Percentiles rank a stretch among this genome's conserved stretches.
Conservation (phyloP, 2,113 vertebrate genomes). For the Barnardius zonarius region DNA sequence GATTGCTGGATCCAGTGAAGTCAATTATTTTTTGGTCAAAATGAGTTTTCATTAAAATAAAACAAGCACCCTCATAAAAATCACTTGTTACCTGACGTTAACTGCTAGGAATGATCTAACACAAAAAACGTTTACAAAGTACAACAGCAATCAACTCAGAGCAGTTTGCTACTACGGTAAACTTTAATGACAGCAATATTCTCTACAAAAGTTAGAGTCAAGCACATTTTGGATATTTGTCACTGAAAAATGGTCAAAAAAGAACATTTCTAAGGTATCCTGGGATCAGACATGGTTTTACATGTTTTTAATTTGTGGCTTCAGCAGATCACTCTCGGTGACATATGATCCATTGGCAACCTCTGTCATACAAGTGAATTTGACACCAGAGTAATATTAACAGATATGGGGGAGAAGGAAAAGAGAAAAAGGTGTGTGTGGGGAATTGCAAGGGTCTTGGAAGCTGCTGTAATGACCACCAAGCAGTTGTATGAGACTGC, state of each 20-base stretch:
- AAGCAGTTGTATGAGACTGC: not conserved
- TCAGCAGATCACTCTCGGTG: not conserved
- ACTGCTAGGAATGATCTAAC: not conserved
- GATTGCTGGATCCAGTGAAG: not conserved
- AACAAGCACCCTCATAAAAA: not conserved
- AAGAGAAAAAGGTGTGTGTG: not conserved
- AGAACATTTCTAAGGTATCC: not conserved
- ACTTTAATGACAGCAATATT: not conserved
- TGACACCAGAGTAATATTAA: not conserved
- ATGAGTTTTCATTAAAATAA: not conserved
- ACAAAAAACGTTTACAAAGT: not conserved
- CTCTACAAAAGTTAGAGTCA: not conserved
- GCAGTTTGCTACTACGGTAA: not conserved
- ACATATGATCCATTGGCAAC: not conserved
- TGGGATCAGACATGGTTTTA: not conserved
- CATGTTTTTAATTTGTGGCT: not conserved
- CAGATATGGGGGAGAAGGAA: not conserved
- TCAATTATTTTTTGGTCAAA: not conserved
- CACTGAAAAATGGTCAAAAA: not conserved
- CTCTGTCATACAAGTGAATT: not conserved
- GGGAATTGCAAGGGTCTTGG: conserved; percentile 10
- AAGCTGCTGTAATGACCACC: conserved; percentile 34
- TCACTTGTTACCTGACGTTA: not conserved
- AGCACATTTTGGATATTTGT: not conserved
- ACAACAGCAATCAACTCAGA: not conserved